Conservation (phyloP, 2,888 invertebrate genomes). For the Lordiphosa andalusiaca region DNA sequence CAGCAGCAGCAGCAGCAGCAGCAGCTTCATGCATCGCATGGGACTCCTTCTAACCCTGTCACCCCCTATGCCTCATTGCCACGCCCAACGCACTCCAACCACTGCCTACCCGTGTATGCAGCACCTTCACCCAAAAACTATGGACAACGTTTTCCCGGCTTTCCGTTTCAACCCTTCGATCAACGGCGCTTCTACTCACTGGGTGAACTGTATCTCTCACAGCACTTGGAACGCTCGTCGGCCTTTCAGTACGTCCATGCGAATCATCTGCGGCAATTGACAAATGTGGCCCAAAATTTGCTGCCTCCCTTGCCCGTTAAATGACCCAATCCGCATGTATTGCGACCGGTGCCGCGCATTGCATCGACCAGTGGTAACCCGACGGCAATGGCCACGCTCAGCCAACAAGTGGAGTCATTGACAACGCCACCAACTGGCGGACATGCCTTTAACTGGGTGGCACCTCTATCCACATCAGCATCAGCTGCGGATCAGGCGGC, state of each 20-base stretch:
- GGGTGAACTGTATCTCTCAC: constrained; percentile 78
- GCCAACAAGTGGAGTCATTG: constrained; percentile 1
- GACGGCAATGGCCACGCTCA: constrained; percentile 12
- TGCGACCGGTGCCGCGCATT: constrained; percentile 79
- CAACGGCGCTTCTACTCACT: constrained; percentile 78
- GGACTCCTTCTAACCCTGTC: constrained; percentile 6
- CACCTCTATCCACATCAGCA: constrained; percentile 11
- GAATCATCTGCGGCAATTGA: constrained; percentile 70
- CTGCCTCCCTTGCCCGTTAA: constrained; percentile 72
- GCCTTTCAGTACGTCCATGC: constrained; percentile 80
- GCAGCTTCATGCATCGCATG: constrained; percentile 26
- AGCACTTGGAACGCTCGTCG: constrained; percentile 78
- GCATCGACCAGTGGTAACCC: constrained; percentile 62
- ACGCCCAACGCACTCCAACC: constrained; percentile 41
- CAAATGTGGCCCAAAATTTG: constrained; percentile 62
- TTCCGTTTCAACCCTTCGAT: constrained; percentile 75
- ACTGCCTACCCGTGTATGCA: constrained; percentile 42
- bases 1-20: constrained; percentile 36
- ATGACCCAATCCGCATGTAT: constrained; percentile 78
- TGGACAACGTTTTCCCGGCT: constrained; percentile 67
- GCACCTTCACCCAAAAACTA: constrained; percentile 44
- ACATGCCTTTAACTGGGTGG: constrained; percentile 52
- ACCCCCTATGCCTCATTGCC: constrained; percentile 37
- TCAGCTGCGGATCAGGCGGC: neutral
- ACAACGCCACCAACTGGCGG: constrained; percentile 25